Percentiles rank a stretch among this genome's conserved stretches.
phyloP scores from a whole-genome alignment of 1,140 invertebrate genomes.

The Drosophila ogumai region DNA sequence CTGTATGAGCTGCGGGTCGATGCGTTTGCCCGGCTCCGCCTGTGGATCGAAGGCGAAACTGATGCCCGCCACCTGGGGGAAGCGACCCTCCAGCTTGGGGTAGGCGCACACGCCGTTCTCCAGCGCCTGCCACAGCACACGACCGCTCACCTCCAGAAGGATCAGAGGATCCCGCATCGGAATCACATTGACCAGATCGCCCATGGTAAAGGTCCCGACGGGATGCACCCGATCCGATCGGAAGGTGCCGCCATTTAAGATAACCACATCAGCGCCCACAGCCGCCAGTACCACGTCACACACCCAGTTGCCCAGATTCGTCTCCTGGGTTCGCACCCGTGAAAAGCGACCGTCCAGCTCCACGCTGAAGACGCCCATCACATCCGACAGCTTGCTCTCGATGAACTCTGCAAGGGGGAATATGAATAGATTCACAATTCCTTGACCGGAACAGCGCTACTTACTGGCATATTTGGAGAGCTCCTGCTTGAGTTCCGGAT shows the following conservation, averaged over 20 bases:
- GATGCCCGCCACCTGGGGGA: constrained; percentile 91
- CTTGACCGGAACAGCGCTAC: background rate
- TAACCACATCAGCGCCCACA: constrained; percentile 92
- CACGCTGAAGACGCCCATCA: constrained; percentile 92
- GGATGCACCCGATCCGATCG: constrained; percentile 88
- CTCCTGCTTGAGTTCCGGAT: constrained; percentile 89
- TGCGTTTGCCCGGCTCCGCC: constrained; percentile 88
- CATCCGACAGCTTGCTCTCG: constrained; percentile 92
- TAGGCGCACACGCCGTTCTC: constrained; percentile 92
- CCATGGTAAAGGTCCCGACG: constrained; percentile 92
- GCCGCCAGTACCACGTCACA: constrained; percentile 94
- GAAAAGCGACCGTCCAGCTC: constrained; percentile 94
- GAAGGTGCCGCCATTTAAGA: constrained; percentile 94
- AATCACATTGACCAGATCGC: constrained; percentile 92
- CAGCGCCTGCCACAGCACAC: constrained; percentile 89
- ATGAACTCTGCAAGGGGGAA: constrained; percentile 87
- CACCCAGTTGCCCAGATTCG: constrained; percentile 96
- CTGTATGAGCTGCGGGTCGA: constrained; percentile 90
- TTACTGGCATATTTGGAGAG: constrained; percentile 90
- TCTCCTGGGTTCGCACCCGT: constrained; percentile 91
- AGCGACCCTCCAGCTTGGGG: constrained; percentile 92
- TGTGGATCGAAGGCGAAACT: constrained; percentile 94
- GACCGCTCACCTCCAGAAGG: constrained; percentile 89
- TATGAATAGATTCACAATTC: background rate
- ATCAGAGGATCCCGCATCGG: constrained; percentile 94